A percentile compares a stretch with the other conserved stretches of the same genome.
phyloP scores from a whole-genome alignment of 2,113 vertebrate genomes.

The Onychostoma macrolepis region DNA sequence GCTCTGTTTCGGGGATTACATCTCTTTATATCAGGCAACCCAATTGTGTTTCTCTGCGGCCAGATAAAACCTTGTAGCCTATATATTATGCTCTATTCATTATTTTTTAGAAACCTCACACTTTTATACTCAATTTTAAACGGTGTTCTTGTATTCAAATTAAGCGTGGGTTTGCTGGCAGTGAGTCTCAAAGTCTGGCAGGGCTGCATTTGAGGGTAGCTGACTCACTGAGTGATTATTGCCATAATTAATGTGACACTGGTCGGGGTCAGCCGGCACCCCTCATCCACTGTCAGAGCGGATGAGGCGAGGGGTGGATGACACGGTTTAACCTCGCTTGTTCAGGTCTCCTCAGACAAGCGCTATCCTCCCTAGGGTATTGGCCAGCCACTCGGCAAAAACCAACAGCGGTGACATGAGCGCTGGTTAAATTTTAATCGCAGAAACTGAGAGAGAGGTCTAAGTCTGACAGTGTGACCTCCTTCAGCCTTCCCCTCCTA shows the following conservation, averaged over 20 bases:
- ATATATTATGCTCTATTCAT: too few relatives aligned
- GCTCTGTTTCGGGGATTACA: too few relatives aligned
- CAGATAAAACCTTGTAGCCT: too few relatives aligned
- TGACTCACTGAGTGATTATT: slow-evolving; percentile 54
- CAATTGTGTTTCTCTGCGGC: too few relatives aligned
- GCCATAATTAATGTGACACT: slow-evolving; percentile 56
- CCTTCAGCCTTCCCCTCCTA: slow-evolving; percentile 6
- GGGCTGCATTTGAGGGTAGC: slow-evolving; percentile 25
- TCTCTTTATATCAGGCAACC: too few relatives aligned
- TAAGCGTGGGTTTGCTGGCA: not conserved
- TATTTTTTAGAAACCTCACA: too few relatives aligned
- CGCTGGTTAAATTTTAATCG: slow-evolving; percentile 55
- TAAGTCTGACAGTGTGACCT: slow-evolving; percentile 16
- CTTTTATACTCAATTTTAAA: too few relatives aligned
- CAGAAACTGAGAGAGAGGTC: slow-evolving; percentile 1
- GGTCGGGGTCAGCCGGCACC: slow-evolving; percentile 44
- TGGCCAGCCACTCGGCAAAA: slow-evolving; percentile 52
- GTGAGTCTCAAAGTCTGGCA: not conserved
- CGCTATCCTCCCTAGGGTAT: slow-evolving; percentile 49
- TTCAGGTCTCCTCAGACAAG: slow-evolving; percentile 55
- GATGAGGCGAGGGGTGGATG: slow-evolving; percentile 48
- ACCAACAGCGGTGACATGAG: slow-evolving; percentile 55
- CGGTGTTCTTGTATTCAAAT: not conserved
- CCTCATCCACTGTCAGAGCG: slow-evolving; percentile 52
- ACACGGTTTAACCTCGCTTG: slow-evolving; percentile 57